Base-by-base conservation (phyloP, 2,797 vertebrate genomes). In the Nothura maculosa region DNA sequence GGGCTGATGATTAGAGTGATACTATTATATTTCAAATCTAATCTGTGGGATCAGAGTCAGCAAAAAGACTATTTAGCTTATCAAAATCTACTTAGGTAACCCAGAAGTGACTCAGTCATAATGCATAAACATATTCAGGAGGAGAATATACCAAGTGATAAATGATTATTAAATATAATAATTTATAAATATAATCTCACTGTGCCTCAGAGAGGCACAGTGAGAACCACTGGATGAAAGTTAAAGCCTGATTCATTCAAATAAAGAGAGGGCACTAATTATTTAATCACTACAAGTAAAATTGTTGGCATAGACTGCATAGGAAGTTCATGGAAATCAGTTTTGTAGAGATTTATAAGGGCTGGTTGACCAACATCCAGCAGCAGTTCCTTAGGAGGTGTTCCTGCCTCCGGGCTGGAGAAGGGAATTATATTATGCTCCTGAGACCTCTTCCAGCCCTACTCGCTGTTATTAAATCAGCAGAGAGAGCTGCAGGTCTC, bases 21-120 rank as follows among this genome's bases (percentile, higher is more conserved):
- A 67, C 28, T 25, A 81, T 87, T 73, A 72, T 28, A 70, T 67
- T 90, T 69, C 47, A 89, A 83, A 92, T 87, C 52, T 54, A 83
- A 96, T 93, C 92, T 92, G 60, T 45, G 72, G 4, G 8, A 75
- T 85, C 81, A 81, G 69, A 5, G 0, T 90, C 95, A 96, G 91
- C 94, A 95, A 57, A 89, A 96, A 94, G 66, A 87, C 57, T 91
- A 63, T 87, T 91, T 92, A 92, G 83, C 73, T 89, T 92, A 78
- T 38, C 89, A 83, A 83, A 93, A 93, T 86, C 92, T 76, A 40
- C 85, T 93, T 93, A 95, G 84, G 79, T 70, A 81, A 73, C 79
- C 60, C 93, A 93, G 90, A 79, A 92, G 86, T 89, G 60, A 81
- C 76, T 92, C 45, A 3, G 78, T 8, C 7, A 87, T 67, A 93